These are phyloP conservation scores for Pseudopipra pipra DNA, from an alignment of 2,113 vertebrate species.

Conservation along the genomic window DNA sequence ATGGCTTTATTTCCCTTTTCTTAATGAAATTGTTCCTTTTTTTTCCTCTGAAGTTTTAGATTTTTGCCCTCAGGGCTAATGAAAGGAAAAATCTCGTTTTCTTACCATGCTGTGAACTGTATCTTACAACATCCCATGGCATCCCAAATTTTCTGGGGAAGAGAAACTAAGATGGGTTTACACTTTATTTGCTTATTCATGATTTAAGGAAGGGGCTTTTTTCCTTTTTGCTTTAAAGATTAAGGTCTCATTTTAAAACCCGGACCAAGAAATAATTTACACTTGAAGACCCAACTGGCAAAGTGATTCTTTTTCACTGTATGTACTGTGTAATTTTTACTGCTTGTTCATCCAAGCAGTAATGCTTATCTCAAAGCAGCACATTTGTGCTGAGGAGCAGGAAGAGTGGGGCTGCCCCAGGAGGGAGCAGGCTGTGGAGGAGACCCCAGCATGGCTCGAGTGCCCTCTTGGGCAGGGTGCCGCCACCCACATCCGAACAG, in stretches of 20 bases:
- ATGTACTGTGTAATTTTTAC: neutral
- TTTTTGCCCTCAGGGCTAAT: neutral
- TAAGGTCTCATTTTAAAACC: neutral
- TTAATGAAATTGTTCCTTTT: neutral
- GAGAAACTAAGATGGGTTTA: neutral
- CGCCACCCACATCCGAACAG: fast-evolving
- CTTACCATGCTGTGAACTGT: neutral
- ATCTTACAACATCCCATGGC: neutral
- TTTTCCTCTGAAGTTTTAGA: neutral
- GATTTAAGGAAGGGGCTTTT: fast-evolving
- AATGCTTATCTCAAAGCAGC: neutral
- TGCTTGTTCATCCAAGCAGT: neutral
- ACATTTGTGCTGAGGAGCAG: neutral
- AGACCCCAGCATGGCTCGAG: neutral
- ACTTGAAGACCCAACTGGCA: neutral
- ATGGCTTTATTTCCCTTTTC: neutral
- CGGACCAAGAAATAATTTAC: neutral
- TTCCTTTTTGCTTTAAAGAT: neutral
- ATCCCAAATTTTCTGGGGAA: neutral
- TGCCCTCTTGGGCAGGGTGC: neutral
- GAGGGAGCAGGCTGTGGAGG: fast-evolving
- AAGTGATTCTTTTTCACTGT: neutral
- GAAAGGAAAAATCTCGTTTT: neutral
- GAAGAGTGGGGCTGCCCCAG: neutral
- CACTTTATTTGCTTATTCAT: neutral